Evolutionary conservation across 2,113 vertebrate genomes (phyloP), one percentile per base, ranked within the genome.

Genomic region (Dicentrarchus labrax): DNA sequence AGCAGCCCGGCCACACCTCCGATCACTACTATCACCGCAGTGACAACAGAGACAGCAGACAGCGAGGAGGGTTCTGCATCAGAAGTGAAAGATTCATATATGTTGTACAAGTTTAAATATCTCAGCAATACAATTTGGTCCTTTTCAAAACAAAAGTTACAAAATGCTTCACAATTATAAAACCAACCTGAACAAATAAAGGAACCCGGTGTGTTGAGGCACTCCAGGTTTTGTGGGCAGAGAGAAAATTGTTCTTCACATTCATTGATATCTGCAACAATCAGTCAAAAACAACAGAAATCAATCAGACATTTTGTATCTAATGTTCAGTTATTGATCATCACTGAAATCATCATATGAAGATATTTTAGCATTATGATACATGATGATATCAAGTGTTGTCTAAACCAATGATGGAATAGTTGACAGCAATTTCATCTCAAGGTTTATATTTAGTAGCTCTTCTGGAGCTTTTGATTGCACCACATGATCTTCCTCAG

Each of bases 221-320:
- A 96, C 57, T 94, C 80, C 67, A 88, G 71, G 21, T 87, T 81
- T 69, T 86, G 60, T 39, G 93, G 91, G 72, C 96, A 96, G 39
- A 89, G 68, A 17, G 89, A 86, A 8, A 64, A 69, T 38, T 81
- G 73, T 24, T 87, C 82, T 8, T 89, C 85, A 92, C 96, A 96
- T 89, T 96, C 95, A 76, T 96, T 85, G 0, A 95, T 83, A 85
- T 96, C 96, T 96, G 83, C 36, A 72, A 88, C 6, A 50, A 47
- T 47, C 11, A 47, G 45, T 12, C 45, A 73, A 3, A 30, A 30
- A 30, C 30, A 30, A 30, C 30, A 30, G 30, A 30, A 30, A 16
- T 21, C 41, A 69, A 12, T 57, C 10, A 75, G 21, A 19, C 7
- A 12, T 47, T 61, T 60, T 69, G 0, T 39, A 17, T n/a, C 4